phyloP scores from a whole-genome alignment of 2,113 vertebrate genomes.

The Cynopterus brachyotis region DNA sequence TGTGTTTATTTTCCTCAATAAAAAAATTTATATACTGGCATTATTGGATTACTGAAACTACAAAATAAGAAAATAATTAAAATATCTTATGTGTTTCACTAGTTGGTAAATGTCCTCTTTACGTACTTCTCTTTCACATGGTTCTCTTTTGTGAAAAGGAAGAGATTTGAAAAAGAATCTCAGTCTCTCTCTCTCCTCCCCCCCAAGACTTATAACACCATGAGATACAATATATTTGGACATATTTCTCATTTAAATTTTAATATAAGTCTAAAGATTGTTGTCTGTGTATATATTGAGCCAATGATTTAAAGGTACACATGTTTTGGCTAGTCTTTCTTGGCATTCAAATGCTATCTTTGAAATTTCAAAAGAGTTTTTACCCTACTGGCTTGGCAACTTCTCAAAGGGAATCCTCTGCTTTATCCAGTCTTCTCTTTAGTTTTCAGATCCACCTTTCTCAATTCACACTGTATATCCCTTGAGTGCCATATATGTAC shows the following conservation, averaged over 20 bases:
- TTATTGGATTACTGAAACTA: not conserved
- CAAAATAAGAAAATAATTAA: not conserved
- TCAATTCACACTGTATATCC: not conserved
- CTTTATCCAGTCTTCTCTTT: not conserved
- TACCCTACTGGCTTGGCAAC: not conserved
- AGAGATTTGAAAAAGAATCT: not conserved
- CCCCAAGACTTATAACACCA: not conserved
- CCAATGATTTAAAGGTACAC: not conserved
- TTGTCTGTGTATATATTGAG: not conserved
- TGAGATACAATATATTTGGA: not conserved
- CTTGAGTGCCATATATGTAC: not conserved
- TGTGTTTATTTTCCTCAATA: slow-evolving; percentile 1
- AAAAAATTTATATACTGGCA: not conserved
- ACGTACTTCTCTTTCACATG: not conserved
- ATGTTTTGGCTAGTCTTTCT: not conserved
- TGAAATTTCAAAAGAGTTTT: not conserved
- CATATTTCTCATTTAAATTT: not conserved
- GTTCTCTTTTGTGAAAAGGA: not conserved
- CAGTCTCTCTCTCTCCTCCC: not conserved
- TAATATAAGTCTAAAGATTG: not conserved
- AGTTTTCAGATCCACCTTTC: not conserved
- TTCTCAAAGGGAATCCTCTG: not conserved
- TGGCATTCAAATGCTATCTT: not conserved
- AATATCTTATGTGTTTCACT: not conserved
- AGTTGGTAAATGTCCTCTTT: not conserved